These are phyloP conservation scores for Acrossocheilus wenchowensis DNA, from an alignment of 2,797 vertebrate genomes.

Conservation along the genomic window DNA sequence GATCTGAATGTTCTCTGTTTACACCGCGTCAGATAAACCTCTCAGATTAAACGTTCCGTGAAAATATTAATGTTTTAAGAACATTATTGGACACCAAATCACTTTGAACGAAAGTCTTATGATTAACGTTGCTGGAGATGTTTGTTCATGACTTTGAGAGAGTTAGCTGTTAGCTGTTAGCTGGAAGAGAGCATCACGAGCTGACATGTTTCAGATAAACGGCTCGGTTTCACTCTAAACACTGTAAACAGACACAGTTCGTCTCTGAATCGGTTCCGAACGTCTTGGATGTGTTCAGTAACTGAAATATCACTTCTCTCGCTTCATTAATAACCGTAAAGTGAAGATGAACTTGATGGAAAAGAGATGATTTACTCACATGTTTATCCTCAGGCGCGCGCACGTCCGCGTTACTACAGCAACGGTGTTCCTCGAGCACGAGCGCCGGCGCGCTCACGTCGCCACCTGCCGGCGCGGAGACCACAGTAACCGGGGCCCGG, in stretches of 20 bases:
- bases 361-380: conserved; percentile 15
- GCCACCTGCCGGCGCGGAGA: conserved; percentile 6
- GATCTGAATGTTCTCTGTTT: too few relatives aligned
- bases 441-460: not conserved
- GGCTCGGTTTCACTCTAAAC: not conserved
- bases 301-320: not conserved
- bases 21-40: too few relatives aligned
- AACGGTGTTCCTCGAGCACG: not conserved
- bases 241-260: conserved; percentile 41
- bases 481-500: too few relatives aligned
- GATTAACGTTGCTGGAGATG: too few relatives aligned
- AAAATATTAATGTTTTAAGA: too few relatives aligned
- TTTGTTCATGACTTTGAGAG: too few relatives aligned
- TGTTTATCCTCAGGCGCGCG: not conserved
- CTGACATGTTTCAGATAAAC: not conserved
- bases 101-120: too few relatives aligned
- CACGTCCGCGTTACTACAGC: conserved; percentile 9
- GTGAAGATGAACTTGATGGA: not conserved
- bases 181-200: too few relatives aligned
- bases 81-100: too few relatives aligned
- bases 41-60: too few relatives aligned
- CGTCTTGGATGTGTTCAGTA: not conserved
- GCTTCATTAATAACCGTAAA: not conserved
- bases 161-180: too few relatives aligned
- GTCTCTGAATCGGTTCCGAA: too few relatives aligned